Conservation (phyloP, 2,888 invertebrate species). For the Mythimna pallens region DNA sequence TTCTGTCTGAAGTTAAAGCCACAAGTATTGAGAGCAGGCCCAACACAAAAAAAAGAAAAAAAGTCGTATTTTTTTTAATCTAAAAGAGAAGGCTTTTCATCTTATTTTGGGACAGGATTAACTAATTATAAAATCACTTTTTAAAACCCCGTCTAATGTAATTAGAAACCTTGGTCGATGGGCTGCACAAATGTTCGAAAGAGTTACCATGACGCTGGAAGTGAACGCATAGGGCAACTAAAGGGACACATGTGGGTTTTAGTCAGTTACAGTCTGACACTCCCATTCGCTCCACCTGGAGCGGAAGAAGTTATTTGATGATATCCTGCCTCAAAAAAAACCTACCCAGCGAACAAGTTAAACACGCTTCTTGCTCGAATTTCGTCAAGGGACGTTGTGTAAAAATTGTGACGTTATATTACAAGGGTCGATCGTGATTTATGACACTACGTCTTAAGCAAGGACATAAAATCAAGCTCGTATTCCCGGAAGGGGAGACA, state of each 20-base stretch:
- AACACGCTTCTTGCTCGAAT: not conserved
- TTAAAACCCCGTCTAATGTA: not conserved
- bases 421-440: slow-evolving; percentile 59
- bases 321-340: too few relatives aligned
- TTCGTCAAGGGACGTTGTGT: slow-evolving; percentile 14
- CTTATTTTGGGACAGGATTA: not conserved
- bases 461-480: slow-evolving; percentile 10
- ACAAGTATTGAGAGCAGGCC: too few relatives aligned
- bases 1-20: too few relatives aligned
- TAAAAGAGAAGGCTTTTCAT: not conserved
- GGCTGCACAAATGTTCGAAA: too few relatives aligned
- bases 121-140: not conserved
- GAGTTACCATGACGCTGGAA: too few relatives aligned
- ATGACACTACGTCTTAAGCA: slow-evolving; percentile 32
- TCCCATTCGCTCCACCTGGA: too few relatives aligned
- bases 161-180: slow-evolving; percentile 7
- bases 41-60: not conserved
- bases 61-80: not conserved
- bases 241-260: too few relatives aligned
- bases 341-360: not conserved
- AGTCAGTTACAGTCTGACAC: too few relatives aligned
- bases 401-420: slow-evolving; percentile 53
- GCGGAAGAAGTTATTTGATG: too few relatives aligned
- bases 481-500: not conserved
- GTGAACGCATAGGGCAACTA: too few relatives aligned